phyloP scores from a whole-genome alignment of 2,888 invertebrate genomes.

The Lasiommata megera region DNA sequence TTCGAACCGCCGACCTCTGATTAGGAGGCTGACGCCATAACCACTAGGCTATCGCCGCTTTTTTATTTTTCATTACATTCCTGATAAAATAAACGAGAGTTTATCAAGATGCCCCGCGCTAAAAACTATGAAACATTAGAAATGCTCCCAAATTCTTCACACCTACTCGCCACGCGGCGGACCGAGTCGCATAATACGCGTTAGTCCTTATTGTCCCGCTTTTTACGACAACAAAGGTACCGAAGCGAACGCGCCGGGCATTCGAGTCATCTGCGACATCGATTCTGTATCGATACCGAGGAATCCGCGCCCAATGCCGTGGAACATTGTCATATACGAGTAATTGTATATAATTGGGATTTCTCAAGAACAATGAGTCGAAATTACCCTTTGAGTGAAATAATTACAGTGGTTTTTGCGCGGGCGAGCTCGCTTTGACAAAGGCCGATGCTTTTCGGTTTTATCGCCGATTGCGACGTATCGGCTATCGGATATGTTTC shows the following conservation, averaged over 20 bases:
- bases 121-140: slow-evolving; percentile 19
- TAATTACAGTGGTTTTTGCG: slow-evolving; percentile 70
- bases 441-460: slow-evolving; percentile 58
- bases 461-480: slow-evolving; percentile 44
- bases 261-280: slow-evolving; percentile 60
- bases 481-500: slow-evolving; percentile 34
- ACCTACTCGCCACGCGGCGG: slow-evolving; percentile 48
- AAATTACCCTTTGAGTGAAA: slow-evolving; percentile 76
- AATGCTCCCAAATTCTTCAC: slow-evolving; percentile 49
- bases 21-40: too few species aligned
- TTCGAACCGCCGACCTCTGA: too few species aligned
- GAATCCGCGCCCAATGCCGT: slow-evolving; percentile 53
- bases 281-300: slow-evolving; percentile 69
- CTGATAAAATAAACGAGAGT: not conserved
- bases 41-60: too few species aligned
- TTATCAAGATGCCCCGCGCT: slow-evolving; percentile 4
- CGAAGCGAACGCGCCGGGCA: slow-evolving; percentile 48
- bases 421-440: slow-evolving; percentile 58
- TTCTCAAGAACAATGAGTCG: slow-evolving; percentile 78
- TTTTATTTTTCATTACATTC: too few species aligned
- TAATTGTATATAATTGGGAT: slow-evolving; percentile 81
- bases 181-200: slow-evolving; percentile 46
- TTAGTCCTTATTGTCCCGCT: slow-evolving; percentile 63
- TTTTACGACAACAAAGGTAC: slow-evolving; percentile 50
- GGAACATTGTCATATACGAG: slow-evolving; percentile 76